phyloP scores from a whole-genome alignment of 2,888 invertebrate genomes.

The Trichogramma evanescens region DNA sequence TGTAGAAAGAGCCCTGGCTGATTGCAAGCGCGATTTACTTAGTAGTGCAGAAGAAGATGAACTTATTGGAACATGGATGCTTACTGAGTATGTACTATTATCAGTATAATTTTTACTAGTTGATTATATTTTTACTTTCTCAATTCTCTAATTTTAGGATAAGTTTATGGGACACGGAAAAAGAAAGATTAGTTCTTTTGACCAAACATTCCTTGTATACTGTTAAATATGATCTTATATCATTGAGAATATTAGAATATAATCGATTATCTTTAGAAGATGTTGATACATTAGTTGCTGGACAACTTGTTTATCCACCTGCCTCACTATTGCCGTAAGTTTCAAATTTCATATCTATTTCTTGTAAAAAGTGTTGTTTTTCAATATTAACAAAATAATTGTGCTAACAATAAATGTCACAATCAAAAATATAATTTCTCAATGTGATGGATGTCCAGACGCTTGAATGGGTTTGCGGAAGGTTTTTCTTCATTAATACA shows the following conservation, averaged over 20 bases:
- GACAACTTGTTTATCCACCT: constrained; percentile 74
- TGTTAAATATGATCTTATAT: constrained; percentile 81
- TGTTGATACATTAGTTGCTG: constrained; percentile 66
- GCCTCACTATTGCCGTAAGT: constrained; percentile 81
- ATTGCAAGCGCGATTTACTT: constrained; percentile 60
- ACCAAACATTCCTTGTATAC: constrained; percentile 67
- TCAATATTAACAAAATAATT: not conserved
- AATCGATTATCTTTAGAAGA: constrained; percentile 62
- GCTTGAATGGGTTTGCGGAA: constrained; percentile 64
- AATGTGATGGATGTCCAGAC: constrained; percentile 47
- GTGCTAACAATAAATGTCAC: not conserved
- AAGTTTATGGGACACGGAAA: constrained; percentile 80
- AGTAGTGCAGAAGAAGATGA: constrained; percentile 64
- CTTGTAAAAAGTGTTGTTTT: not conserved
- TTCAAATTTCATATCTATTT: not conserved
- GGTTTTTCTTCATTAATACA: constrained; percentile 64
- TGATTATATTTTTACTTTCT: constrained; percentile 6
- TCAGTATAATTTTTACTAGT: not conserved
- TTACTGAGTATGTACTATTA: constrained; percentile 64
- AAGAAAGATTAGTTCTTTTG: constrained; percentile 69
- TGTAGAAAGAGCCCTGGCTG: constrained; percentile 65
- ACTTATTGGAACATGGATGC: constrained; percentile 67
- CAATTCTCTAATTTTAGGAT: constrained; percentile 55
- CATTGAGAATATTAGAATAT: constrained; percentile 65
- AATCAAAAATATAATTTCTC: constrained; percentile 1